Percentiles rank a stretch among this genome's conserved stretches.
Conservation (phyloP, 2,113 vertebrate species). For the Cyprinodon variegatus region DNA sequence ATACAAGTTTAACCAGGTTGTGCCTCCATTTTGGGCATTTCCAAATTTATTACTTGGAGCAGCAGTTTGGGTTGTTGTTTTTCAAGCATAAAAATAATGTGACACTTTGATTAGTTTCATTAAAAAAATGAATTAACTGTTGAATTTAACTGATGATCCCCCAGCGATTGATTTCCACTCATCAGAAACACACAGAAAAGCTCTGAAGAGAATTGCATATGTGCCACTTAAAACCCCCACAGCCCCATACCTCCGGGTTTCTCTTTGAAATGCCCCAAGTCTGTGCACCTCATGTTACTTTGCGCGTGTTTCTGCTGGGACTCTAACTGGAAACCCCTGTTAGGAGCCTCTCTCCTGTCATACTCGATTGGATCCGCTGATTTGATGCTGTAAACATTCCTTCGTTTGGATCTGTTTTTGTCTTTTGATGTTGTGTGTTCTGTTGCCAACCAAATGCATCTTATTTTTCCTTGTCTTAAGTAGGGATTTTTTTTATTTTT, state of each 20-base stretch:
- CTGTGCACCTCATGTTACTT: constrained; percentile 56
- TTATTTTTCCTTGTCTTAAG: constrained; percentile 55
- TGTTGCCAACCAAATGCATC: constrained; percentile 67
- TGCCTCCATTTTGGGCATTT: neutral
- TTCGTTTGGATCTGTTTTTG: constrained; percentile 56
- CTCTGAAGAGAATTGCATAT: constrained; percentile 20
- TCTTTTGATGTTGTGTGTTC: constrained; percentile 62
- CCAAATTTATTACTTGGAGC: neutral
- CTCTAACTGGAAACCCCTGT: constrained; percentile 67
- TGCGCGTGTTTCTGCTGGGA: constrained; percentile 49
- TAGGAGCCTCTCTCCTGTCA: constrained; percentile 32
- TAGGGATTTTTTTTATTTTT: constrained; percentile 34
- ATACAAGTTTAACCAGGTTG: neutral
- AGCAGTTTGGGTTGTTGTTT: neutral
- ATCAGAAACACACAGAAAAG: neutral
- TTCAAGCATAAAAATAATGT: neutral
- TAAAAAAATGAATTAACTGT: neutral
- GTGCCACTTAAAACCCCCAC: neutral
- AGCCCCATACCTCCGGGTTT: neutral
- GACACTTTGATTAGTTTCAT: neutral
- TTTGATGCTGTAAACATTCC: constrained; percentile 79
- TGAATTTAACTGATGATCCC: constrained; percentile 11
- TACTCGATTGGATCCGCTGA: constrained; percentile 49
- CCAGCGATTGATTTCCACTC: neutral
- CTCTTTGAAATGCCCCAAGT: constrained; percentile 6